These are phyloP conservation scores for Lerema accius DNA, from an alignment of 1,140 invertebrate genomes.

Conservation along the genomic window DNA sequence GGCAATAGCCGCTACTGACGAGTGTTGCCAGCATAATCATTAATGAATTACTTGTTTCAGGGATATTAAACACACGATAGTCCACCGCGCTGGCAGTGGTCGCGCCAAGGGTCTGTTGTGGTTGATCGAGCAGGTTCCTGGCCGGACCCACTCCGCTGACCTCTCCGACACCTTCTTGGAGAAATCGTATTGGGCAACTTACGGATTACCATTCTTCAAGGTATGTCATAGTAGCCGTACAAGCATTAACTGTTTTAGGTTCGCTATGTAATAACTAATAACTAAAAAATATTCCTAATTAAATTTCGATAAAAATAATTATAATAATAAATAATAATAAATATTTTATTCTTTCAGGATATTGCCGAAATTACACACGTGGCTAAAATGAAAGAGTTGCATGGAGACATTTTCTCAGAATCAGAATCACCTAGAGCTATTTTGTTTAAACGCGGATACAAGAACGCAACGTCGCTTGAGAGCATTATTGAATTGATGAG, in stretches of 20 bases:
- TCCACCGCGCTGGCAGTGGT: constrained; percentile 56
- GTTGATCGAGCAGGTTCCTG: constrained; percentile 93
- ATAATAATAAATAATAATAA: too few species aligned
- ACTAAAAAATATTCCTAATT: too few species aligned
- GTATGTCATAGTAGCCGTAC: constrained; percentile 67
- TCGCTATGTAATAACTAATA: too few species aligned
- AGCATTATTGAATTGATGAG: constrained; percentile 73
- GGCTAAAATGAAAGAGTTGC: constrained; percentile 66
- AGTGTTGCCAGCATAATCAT: too few species aligned
- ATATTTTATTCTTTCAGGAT: constrained; percentile 72
- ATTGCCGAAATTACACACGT: constrained; percentile 69
- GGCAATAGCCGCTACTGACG: too few species aligned
- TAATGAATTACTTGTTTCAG: constrained; percentile 47
- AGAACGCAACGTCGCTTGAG: constrained; percentile 70
- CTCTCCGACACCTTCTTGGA: constrained; percentile 86
- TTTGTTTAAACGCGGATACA: constrained; percentile 67
- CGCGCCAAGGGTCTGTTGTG: constrained; percentile 86
- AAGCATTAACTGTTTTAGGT: background rate
- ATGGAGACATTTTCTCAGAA: constrained; percentile 72
- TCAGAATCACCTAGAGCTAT: constrained; percentile 67
- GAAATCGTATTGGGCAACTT: constrained; percentile 89
- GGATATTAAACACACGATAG: constrained; percentile 63
- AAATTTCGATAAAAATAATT: too few species aligned
- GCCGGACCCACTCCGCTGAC: constrained; percentile 86
- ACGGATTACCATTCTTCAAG: constrained; percentile 90